Base-by-base conservation (phyloP, 2,113 vertebrate species). In the Murina feae region DNA sequence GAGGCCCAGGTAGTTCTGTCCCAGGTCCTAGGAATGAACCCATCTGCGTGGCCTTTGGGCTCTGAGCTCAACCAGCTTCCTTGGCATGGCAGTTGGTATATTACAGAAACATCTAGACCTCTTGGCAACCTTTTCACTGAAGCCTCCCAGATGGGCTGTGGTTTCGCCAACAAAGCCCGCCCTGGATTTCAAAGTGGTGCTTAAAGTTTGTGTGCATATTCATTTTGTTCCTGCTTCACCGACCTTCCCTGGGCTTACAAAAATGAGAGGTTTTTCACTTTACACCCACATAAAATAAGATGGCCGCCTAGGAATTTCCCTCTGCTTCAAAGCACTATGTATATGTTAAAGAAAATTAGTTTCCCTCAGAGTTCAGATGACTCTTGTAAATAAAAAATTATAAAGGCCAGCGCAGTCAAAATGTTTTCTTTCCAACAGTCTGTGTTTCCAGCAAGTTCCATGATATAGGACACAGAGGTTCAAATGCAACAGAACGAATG, bases 291-390 rank as follows among this genome's bases (percentile, higher is more conserved):
- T 1, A 11, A 28, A 88, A 58, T 91, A 88, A 94, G 47, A 86
- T 95, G 44, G 68, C 63, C 49, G 65, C 76, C 96, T 75, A 96
- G 91, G 79, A 96, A 58, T 65, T 74, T 76, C 72, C 68, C 69
- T 68, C 37, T 0, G 5, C 85, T 51, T n/a, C 47, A 49, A 17
- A 63, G 51, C 28, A 63, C 68, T 69, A 53, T 20, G 18, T 53
- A 53, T 53, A 18, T 47, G 13, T 47, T 20, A 53, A 53, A 4
- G 6, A 37, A 51, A 86, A 44, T 91, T 92, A 76, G 49, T 93
- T 89, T 68, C 23, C 18, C 75, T 95, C 82, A 63, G 72, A 68
- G 14, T 74, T 82, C 49, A 87, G 71, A 30, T 21, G 76, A 47
- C 14, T 87, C 51, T 74, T 37, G 0, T 4, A 71, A 32, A 44